These are phyloP conservation scores for Gadopsis marmoratus DNA, from an alignment of 2,797 vertebrate genomes.

Conservation along the genomic window DNA sequence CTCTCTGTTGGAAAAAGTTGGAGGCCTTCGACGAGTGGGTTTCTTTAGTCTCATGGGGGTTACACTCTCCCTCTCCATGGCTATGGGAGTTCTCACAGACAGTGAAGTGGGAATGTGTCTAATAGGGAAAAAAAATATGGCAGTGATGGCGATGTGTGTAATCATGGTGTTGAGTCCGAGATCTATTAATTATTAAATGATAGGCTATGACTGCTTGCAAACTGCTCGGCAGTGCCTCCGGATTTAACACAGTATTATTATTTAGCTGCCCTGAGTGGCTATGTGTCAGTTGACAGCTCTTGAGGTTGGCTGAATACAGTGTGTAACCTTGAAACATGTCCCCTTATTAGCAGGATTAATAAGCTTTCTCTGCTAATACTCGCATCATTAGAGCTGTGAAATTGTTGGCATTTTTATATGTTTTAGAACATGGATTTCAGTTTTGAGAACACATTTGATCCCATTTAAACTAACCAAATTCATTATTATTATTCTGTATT, in stretches of 20 bases:
- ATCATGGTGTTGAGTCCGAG: slow-evolving; percentile 62
- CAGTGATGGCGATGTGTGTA: slow-evolving; percentile 64
- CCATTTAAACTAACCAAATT: slow-evolving; percentile 27
- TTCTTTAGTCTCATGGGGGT: slow-evolving; percentile 73
- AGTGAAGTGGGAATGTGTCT: slow-evolving; percentile 77
- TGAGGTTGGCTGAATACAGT: slow-evolving; percentile 56
- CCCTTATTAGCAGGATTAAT: slow-evolving; percentile 70
- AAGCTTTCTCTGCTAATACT: slow-evolving; percentile 53
- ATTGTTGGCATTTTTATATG: slow-evolving; percentile 28
- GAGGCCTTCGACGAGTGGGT: slow-evolving; percentile 76
- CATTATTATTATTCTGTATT: slow-evolving; percentile 12
- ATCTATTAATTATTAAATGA: slow-evolving; percentile 85
- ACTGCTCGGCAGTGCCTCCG: slow-evolving; percentile 66
- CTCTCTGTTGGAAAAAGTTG: slow-evolving; percentile 80
- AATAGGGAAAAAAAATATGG: slow-evolving; percentile 53
- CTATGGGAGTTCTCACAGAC: slow-evolving; percentile 84
- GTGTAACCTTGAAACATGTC: slow-evolving; percentile 73
- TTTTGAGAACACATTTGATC: slow-evolving; percentile 35
- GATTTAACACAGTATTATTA: slow-evolving; percentile 75
- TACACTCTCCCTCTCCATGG: slow-evolving; percentile 66
- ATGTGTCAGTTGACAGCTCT: slow-evolving; percentile 67
- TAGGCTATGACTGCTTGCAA: slow-evolving; percentile 67
- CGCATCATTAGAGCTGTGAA: slow-evolving; percentile 43
- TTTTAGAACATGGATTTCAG: slow-evolving; percentile 42
- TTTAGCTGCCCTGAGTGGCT: slow-evolving; percentile 70